phyloP scores from a whole-genome alignment of 2,113 vertebrate species.

The Alligator mississippiensis region DNA sequence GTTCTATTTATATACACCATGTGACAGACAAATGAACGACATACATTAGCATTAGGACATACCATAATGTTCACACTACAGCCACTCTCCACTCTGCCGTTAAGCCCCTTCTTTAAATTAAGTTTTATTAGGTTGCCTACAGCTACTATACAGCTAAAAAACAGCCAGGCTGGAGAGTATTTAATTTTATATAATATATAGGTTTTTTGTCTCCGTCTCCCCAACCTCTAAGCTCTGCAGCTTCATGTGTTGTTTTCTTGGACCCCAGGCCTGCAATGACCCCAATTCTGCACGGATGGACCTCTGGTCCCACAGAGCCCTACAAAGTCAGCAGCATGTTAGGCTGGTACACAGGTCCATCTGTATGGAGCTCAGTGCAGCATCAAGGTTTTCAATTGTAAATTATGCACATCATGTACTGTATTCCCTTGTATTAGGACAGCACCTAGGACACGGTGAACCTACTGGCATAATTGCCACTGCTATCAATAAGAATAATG shows the following conservation, averaged over 20 bases:
- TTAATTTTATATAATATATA: not conserved
- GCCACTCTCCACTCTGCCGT: not conserved
- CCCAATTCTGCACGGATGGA: not conserved
- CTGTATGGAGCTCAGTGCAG: accelerated
- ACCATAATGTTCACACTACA: not conserved
- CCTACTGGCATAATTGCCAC: not conserved
- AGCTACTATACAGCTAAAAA: not conserved
- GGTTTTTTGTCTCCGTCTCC: not conserved
- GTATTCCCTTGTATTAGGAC: accelerated
- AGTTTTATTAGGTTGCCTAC: not conserved
- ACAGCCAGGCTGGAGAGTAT: not conserved
- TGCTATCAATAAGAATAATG: not conserved
- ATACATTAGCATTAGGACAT: not conserved
- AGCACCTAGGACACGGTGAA: not conserved
- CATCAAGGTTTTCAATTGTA: accelerated
- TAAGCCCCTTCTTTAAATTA: not conserved
- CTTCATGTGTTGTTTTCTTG: not conserved
- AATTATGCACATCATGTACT: not conserved
- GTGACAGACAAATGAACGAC: not conserved
- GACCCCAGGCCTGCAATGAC: not conserved
- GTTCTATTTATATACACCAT: not conserved
- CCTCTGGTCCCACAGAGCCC: not conserved
- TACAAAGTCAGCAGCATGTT: not conserved
- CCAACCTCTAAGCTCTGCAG: accelerated
- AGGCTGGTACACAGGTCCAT: not conserved